These are phyloP conservation scores for Eclectus roratus DNA, from an alignment of 2,113 vertebrate species.

Conservation along the genomic window DNA sequence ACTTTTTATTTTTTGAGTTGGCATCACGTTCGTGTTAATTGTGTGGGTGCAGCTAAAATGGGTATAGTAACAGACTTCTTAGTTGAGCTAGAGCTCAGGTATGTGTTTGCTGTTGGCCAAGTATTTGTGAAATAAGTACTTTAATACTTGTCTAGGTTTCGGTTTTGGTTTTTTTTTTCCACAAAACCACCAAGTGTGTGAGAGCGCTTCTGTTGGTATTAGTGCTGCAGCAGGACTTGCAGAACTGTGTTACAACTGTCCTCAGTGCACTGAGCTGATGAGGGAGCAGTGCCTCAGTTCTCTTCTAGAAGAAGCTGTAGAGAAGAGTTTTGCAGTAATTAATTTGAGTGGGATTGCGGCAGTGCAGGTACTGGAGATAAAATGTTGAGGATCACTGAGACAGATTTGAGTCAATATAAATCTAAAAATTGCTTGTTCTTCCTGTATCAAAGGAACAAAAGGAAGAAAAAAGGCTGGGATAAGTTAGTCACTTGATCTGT, in stretches of 20 bases:
- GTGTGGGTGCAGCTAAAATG: background rate
- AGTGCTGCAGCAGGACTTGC: background rate
- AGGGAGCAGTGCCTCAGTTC: background rate
- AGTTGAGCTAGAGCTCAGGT: background rate
- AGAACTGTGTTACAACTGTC: background rate
- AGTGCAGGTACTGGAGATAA: background rate
- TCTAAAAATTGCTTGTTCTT: background rate
- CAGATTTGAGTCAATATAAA: background rate
- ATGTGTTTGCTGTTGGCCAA: background rate
- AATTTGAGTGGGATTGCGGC: background rate
- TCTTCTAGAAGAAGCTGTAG: background rate
- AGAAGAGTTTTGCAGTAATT: background rate
- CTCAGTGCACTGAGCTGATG: background rate
- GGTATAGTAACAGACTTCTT: background rate
- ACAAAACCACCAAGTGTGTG: fast-evolving
- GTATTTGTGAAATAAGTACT: background rate
- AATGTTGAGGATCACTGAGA: background rate
- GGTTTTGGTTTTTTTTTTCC: background rate
- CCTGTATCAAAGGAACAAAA: background rate
- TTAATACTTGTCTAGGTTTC: background rate
- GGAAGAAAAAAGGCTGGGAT: background rate
- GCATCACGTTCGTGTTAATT: fast-evolving
- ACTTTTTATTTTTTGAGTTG: background rate
- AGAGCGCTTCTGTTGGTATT: background rate
- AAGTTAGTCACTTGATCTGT: background rate